A percentile compares a stretch with the other conserved stretches of the same genome.
These are phyloP conservation scores for Orchesellides sinensis DNA, from an alignment of 2,888 invertebrate genomes.

Conservation along the genomic window DNA sequence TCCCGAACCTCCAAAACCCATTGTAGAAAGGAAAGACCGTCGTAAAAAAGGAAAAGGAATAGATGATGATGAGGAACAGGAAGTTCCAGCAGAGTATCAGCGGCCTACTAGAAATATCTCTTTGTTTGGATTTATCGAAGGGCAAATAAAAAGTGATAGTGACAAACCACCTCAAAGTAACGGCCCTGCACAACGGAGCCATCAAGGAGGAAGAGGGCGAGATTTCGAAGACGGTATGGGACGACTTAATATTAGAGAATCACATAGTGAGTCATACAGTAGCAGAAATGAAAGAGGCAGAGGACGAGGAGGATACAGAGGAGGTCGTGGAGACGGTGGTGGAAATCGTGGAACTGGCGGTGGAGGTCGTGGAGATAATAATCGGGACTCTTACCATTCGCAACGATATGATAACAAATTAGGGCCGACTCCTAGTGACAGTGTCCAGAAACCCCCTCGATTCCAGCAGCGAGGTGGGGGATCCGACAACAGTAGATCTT, in stretches of 20 bases:
- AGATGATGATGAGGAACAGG: conserved; percentile 68
- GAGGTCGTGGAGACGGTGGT: conserved; percentile 16
- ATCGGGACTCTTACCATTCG: neutral
- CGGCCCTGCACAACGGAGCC: neutral
- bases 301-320: conserved; percentile 26
- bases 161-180: conserved; percentile 12
- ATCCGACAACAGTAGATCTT: neutral
- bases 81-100: conserved; percentile 69
- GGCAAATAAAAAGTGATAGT: conserved; percentile 64
- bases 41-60: conserved; percentile 31
- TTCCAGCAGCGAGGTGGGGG: conserved; percentile 39
- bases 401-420: neutral
- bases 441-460: conserved; percentile 36
- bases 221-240: conserved; percentile 44
- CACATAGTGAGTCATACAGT: conserved; percentile 1
- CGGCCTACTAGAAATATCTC: conserved; percentile 70
- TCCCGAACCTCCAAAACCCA: conserved; percentile 7
- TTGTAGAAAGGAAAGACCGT: conserved; percentile 45
- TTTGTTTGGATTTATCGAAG: conserved; percentile 72
- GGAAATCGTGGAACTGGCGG: conserved; percentile 37
- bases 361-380: conserved; percentile 10
- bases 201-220: conserved; percentile 10
- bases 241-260: conserved; percentile 20
- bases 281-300: conserved; percentile 37
- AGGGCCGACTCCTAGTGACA: neutral